Conservation (phyloP, 1,140 invertebrate genomes). For the Hypsibius dujardini region DNA sequence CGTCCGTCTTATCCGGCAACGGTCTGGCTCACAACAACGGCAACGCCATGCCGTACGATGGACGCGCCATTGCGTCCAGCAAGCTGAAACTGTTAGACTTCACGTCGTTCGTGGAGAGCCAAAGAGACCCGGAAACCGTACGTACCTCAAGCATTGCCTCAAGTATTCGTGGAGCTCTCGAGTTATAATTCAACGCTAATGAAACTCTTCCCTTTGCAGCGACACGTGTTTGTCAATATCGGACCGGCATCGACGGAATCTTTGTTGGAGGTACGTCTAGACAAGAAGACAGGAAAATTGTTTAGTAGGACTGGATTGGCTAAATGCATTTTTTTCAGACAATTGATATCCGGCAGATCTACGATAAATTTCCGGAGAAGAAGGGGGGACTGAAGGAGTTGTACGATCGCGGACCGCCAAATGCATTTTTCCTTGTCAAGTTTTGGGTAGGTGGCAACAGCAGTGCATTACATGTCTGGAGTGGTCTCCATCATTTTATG, state of each 20-base stretch:
- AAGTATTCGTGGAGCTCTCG: background rate
- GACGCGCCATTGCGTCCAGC: conserved; percentile 82
- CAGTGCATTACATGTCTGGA: conserved; percentile 2
- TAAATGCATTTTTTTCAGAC: conserved; percentile 47
- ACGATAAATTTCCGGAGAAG: conserved; percentile 98
- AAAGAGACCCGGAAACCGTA: conserved; percentile 72
- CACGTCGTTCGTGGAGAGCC: conserved; percentile 88
- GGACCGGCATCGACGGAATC: conserved; percentile 67
- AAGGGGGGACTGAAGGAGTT: conserved; percentile 92
- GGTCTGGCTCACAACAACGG: conserved; percentile 26
- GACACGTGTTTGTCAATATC: conserved; percentile 94
- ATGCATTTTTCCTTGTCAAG: conserved; percentile 97
- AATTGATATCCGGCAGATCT: conserved; percentile 90
- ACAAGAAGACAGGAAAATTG: too few relatives aligned
- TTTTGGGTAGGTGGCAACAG: conserved; percentile 57
- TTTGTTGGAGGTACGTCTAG: too few relatives aligned
- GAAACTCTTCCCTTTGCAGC: too few relatives aligned
- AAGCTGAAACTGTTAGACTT: conserved; percentile 91
- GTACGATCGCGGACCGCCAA: conserved; percentile 88
- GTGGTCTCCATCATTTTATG: conserved; percentile 3
- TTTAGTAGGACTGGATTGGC: too few relatives aligned
- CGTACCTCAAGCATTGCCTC: conserved; percentile 29
- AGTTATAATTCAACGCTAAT: too few relatives aligned
- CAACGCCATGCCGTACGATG: conserved; percentile 72
- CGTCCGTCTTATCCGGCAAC: conserved; percentile 38